A percentile compares a stretch with the other conserved stretches of the same genome.
phyloP scores from a whole-genome alignment of 2,888 invertebrate species.

The Drosophila helvetica region DNA sequence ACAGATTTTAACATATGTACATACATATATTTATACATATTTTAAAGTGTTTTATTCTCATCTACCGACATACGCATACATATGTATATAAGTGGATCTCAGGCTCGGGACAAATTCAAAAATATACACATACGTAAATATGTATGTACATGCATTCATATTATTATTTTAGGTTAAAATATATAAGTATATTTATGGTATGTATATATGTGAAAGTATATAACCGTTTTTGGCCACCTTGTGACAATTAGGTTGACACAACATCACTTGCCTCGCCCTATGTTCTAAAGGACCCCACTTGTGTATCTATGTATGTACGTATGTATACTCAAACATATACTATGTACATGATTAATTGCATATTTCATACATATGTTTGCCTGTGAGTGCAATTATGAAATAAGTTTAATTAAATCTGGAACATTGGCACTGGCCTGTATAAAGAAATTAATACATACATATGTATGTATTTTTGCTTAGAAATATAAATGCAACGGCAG shows the following conservation, averaged over 20 bases:
- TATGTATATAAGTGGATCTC: constrained; percentile 10
- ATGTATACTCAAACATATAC: background rate
- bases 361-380: constrained; percentile 7
- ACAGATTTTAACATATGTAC: background rate
- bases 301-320: background rate
- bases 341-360: constrained; percentile 3
- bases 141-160: background rate
- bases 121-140: constrained; percentile 16
- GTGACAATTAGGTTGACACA: background rate
- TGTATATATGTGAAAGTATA: constrained; percentile 1
- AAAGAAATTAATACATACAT: background rate
- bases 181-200: background rate
- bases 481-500: constrained; percentile 19
- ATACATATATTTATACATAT: constrained; percentile 1
- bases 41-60: background rate
- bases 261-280: background rate
- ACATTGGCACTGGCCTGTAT: background rate
- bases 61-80: background rate
- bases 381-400: too few species aligned
- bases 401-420: background rate
- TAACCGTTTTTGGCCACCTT: background rate
- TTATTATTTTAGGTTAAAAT: background rate
- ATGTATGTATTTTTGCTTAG: constrained; percentile 14
- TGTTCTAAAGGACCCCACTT: background rate
- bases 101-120: constrained; percentile 16